Evolutionary conservation across 35 echinoderm and acorn worm species (phyloP), one percentile per base, ranked within the genome.

Genomic region (Holothuria glaberrima): DNA sequence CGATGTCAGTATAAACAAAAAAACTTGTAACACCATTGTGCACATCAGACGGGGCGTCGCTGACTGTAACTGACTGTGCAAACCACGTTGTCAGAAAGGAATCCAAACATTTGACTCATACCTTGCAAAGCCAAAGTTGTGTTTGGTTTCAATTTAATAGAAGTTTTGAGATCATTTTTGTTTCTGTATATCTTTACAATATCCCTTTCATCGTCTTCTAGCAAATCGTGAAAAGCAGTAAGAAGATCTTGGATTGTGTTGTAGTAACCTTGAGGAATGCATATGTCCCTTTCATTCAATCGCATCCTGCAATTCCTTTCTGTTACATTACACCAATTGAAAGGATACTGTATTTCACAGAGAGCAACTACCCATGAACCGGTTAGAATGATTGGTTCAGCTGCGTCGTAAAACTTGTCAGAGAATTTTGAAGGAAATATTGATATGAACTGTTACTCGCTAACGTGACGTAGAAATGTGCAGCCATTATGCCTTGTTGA

Each of bases 391-490:
- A 69, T 69, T 30, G 66, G 21, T 69, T 69, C 24, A 21, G 66
- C 66, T 87, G 52, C 22, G 92, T 93, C 22, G 86, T 88, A 45
- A 66, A 89, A 83, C 69, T 30, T 30, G 83, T 52, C 13, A 88
- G 58, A 20, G 88, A 83, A 44, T 93, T 93, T 35, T 83, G 73
- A 57, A 76, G 86, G 63, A 87, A 88, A 82, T 80, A 93, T 64
- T 78, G 21, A 26, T 48, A 45, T 22, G 91, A 93, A 81, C 86
- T 89, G 31, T 86, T 92, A 50, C 81, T 88, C 29, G 68, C 69
- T 60, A 87, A 67, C 13, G 91, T 88, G 10, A 93, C 86, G 62
- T 88, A 86, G 44, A 88, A 92, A 63, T 92, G 90, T 12, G 91
- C 20, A 7, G 17, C 36, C 64, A 66, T 86, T 31, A 86, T 34